Evolutionary conservation across 2,797 vertebrate genomes (phyloP).

Genomic region (Peromyscus aztecus): DNA sequence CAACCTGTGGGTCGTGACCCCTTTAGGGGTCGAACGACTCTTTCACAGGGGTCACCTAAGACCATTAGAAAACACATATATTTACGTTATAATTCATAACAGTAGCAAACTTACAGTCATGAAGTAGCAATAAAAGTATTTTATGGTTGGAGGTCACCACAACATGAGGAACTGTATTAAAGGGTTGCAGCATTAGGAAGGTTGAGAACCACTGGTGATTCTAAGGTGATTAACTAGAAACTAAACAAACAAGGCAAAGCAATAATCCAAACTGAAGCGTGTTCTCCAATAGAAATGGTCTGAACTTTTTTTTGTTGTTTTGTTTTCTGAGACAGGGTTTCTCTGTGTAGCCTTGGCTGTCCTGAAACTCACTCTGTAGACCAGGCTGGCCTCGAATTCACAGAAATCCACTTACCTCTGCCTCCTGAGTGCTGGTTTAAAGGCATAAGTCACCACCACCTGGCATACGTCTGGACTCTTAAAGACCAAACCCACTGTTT

Average conservation of each 20-base stretch:
- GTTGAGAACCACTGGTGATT: too few relatives aligned
- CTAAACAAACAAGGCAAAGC: neutral
- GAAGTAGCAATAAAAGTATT: neutral
- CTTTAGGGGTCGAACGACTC: neutral
- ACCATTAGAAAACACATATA: neutral
- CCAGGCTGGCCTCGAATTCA: neutral
- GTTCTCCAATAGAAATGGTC: neutral
- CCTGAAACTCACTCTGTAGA: neutral
- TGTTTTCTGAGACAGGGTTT: neutral
- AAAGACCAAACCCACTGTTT: neutral
- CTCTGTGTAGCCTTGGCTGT: neutral
- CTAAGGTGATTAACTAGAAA: conserved; percentile 10
- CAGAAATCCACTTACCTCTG: neutral
- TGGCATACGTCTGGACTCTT: neutral
- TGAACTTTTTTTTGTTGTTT: neutral
- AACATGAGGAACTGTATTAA: neutral
- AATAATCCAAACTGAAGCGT: neutral
- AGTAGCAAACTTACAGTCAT: neutral
- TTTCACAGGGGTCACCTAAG: neutral
- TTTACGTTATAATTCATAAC: neutral
- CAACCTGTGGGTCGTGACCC: neutral
- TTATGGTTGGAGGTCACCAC: neutral
- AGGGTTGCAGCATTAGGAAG: neutral
- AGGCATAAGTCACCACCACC: neutral
- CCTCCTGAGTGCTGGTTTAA: neutral